Evolutionary conservation across 2,888 invertebrate genomes (phyloP), one percentile per base, ranked within the genome.

Genomic region (Caenorhabditis sp.): DNA sequence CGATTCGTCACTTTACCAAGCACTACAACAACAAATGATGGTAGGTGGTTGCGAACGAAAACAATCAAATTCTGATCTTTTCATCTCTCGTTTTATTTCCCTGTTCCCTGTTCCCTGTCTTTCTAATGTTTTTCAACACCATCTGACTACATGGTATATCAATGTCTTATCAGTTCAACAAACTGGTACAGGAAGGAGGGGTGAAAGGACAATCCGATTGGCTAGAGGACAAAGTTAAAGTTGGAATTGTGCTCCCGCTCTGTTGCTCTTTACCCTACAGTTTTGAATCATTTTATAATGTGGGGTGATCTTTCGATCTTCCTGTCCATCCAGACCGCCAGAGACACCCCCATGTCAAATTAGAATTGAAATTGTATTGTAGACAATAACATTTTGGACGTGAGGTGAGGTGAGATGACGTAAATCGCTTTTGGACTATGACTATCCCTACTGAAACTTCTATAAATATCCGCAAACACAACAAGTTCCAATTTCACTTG

Each of bases 291-390:
- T n/a, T n/a, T n/a, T n/a, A n/a, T n/a, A n/a, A n/a, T n/a, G n/a
- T n/a, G n/a, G n/a, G n/a, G n/a, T 47, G 47, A 47, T 47, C 47
- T 18, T 47, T 47, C 47, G 47, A 47, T 47, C 47, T 47, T 47
- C 18, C 18, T 47, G 18, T 11, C 47, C 47, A 18, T 47, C 40
- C 40, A 8, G 40, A 13, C 2, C 11, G 6, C 13, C 40, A 40
- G 5, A 4, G 32, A 9, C 32, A n/a, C n/a, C n/a, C n/a, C n/a
- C n/a, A n/a, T n/a, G n/a, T n/a, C n/a, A n/a, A n/a, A n/a, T n/a
- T n/a, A n/a, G n/a, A n/a, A n/a, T n/a, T n/a, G n/a, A n/a, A n/a
- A n/a, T n/a, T n/a, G n/a, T n/a, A n/a, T n/a, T n/a, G 40, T 13
- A 40, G 40, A 40, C 40, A 13, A 40, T 13, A 40, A 40, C 40